phyloP scores from a whole-genome alignment of 2,888 invertebrate species.

The Celastrina argiolus region DNA sequence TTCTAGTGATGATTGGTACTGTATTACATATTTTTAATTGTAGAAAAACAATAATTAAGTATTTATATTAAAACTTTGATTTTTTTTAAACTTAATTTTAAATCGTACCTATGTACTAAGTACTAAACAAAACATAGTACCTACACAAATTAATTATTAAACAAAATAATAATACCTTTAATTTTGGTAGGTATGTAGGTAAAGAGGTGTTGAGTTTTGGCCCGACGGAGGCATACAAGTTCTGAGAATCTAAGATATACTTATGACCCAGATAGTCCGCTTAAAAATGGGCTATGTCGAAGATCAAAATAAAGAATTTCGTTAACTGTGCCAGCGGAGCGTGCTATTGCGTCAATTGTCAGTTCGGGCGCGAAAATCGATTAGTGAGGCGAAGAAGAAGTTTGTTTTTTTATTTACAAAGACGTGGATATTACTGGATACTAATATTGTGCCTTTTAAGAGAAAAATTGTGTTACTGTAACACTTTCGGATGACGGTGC shows the following conservation, averaged over 20 bases:
- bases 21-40: too few species aligned
- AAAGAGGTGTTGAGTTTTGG: not conserved
- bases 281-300: not conserved
- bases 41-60: too few species aligned
- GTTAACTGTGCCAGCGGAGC: not conserved
- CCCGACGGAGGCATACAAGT: not conserved
- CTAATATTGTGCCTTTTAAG: not conserved
- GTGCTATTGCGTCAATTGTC: conserved; percentile 5
- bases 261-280: not conserved
- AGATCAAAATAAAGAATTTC: conserved; percentile 13
- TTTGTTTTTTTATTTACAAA: not conserved
- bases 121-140: too few species aligned
- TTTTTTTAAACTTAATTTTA: too few species aligned
- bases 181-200: too few species aligned
- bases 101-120: too few species aligned
- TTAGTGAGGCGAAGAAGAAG: not conserved
- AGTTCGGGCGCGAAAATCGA: conserved; percentile 15
- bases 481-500: too few species aligned
- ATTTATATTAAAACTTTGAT: too few species aligned
- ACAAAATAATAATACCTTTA: too few species aligned
- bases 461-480: too few species aligned
- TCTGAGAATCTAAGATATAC: not conserved
- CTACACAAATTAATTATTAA: too few species aligned
- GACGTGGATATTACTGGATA: not conserved
- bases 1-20: too few species aligned